Base-by-base conservation (phyloP, 2,888 invertebrate species). In the Drosophila histrio region DNA sequence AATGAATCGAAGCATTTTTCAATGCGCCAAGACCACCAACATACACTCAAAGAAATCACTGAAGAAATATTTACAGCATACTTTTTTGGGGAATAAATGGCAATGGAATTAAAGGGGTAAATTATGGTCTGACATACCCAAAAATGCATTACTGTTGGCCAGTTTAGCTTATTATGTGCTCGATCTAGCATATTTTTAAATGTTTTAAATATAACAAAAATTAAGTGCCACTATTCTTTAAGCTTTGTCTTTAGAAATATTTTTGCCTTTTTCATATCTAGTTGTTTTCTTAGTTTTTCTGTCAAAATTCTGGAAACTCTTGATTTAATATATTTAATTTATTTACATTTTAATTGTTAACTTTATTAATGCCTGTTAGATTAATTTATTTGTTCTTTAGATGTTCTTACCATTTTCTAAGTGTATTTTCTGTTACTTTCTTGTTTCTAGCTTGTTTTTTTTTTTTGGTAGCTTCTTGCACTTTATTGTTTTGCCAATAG, bases 1-100 rank as follows among this genome's bases (percentile, higher is more conserved):
- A 84, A 84, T 84, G 84, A 84, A 84, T 81, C 76, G 66, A 82
- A 79, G 85, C 64, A 66, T 56, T 79, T 73, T 79, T 24, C 70
- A 65, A 53, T 59, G 64, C 54, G 50, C 19, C 38, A 39, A 49
- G 30, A 36, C 9, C 5, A 38, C 17, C 9, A 3, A 38, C 17
- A 24, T 70, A 61, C 73, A 73, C 73, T 65, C 0, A 0, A 8
- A 28, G 21, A 68, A 73, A 39, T 17, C 4, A 9, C 34, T 39
- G 2, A 6, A n/a, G 1, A 11, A 7, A 11, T 19, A 8, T 13
- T 28, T 28, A n/a, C 1, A 26, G 15, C 43, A 43, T 17, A 19
- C 2, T 36, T 36, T 17, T 17, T 36, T 9, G 0, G 2, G 3
- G 4, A 30, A 3, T 17, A 13, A 32, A 7, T 6, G n/a, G n/a